A percentile compares a stretch with the other conserved stretches of the same genome.
Conservation (phyloP, 2,797 vertebrate genomes). For the Petrocephalus schoutedeni region DNA sequence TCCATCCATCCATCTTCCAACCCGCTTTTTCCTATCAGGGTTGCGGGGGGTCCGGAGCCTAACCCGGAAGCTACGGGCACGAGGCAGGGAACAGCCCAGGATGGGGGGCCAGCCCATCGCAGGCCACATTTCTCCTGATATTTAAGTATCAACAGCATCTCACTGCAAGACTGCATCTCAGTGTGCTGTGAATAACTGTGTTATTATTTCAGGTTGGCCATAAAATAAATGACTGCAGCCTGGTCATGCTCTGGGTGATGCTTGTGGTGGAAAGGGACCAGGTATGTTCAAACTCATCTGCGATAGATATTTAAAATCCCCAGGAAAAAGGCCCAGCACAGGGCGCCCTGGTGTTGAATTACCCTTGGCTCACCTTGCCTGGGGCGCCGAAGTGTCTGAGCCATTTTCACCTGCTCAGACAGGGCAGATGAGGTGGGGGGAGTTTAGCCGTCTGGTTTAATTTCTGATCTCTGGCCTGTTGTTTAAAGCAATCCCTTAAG, state of each 20-base stretch:
- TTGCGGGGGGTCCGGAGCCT: too few relatives aligned
- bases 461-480: neutral
- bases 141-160: neutral
- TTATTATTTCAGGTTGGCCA: neutral
- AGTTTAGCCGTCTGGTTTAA: neutral
- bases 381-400: neutral
- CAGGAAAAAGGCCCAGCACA: neutral
- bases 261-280: neutral
- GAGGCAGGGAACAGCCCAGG: too few relatives aligned
- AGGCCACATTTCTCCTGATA: neutral
- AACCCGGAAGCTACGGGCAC: too few relatives aligned
- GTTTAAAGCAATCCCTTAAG: neutral
- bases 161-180: neutral
- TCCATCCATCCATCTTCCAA: too few relatives aligned
- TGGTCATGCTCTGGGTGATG: neutral
- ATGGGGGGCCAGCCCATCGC: too few relatives aligned
- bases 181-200: neutral
- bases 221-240: neutral
- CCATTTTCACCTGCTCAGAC: neutral
- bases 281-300: constrained; percentile 13
- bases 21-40: too few relatives aligned
- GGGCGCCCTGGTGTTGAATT: neutral
- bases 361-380: neutral
- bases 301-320: neutral
- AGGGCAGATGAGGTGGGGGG: neutral